These are phyloP conservation scores for Ciconia stormi DNA, from an alignment of 2,113 vertebrate species.

Conservation along the genomic window DNA sequence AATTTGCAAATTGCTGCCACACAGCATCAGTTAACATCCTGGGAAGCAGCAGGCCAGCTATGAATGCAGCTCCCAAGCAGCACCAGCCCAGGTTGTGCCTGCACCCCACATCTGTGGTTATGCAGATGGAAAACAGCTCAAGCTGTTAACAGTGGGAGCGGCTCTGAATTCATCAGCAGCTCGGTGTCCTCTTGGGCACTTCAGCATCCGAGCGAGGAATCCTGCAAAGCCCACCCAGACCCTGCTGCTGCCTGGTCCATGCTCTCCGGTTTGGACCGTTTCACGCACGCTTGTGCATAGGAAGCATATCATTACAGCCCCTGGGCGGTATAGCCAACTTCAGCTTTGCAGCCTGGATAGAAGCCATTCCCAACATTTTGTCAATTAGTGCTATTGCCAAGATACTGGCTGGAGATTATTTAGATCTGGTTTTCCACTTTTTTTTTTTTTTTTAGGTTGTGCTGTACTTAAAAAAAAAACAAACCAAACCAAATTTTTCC, in stretches of 20 bases:
- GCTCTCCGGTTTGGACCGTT: neutral
- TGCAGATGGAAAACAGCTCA: neutral
- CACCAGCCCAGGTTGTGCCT: neutral
- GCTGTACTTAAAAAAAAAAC: neutral
- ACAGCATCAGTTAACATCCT: fast-evolving
- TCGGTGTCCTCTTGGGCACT: neutral
- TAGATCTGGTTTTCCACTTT: neutral
- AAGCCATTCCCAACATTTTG: neutral
- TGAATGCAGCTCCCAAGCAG: neutral
- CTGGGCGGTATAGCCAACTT: neutral
- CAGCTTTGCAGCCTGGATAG: neutral
- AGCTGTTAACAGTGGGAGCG: neutral
- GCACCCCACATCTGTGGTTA: neutral
- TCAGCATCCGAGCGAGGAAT: neutral
- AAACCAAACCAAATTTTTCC: neutral
- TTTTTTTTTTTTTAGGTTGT: neutral
- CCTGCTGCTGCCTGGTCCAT: fast-evolving
- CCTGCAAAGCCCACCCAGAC: neutral
- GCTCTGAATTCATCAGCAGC: neutral
- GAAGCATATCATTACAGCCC: neutral
- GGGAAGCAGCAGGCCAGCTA: neutral
- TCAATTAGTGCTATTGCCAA: neutral
- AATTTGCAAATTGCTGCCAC: neutral
- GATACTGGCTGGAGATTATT: neutral
- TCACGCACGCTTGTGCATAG: fast-evolving